Evolutionary conservation across 2,113 vertebrate genomes (phyloP), one percentile per base, ranked within the genome.

Genomic region (Platichthys flesus): DNA sequence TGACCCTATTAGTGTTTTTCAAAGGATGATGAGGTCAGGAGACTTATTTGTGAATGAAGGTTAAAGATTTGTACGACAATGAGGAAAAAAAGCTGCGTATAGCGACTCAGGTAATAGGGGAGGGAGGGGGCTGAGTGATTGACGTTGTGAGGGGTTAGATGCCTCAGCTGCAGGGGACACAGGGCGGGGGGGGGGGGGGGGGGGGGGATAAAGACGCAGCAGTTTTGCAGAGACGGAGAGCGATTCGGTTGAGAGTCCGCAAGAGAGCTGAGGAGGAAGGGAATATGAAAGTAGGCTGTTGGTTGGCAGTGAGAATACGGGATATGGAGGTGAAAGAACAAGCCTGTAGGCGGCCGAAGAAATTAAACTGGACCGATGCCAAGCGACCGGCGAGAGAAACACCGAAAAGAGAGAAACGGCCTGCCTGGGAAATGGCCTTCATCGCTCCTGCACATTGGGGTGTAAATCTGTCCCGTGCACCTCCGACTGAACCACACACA

Each of bases 401-500:
- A 61, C 47, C 64, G 70, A 72, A 57, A 57, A 71, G 76, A 83
- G 83, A 87, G 80, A 76, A 83, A 88, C 40, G 65, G 72, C 62
- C 79, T 89, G 79, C 68, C 72, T 62, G 75, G 78, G 79, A 83
- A 82, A 74, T 74, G 85, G 85, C 88, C 90, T 89, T 89, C 88
- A 85, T 87, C 64, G 71, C 63, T 60, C 78, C 78, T 61, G 76
- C 78, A 79, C 81, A 69, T 51, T 55, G 52, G 71, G 79, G 66
- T 56, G 79, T 90, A 93, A 93, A 93, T 91, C 89, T 91, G 88
- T 87, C 85, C 74, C 51, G 42, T 76, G 73, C 67, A 86, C 82
- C 71, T 76, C 71, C 31, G 47, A 80, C 84, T 82, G 70, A 87
- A 83, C 47, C 59, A 76, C 72, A 74, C 79, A 79, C 82, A 80